Evolutionary conservation across 2,113 vertebrate genomes (phyloP).

Genomic region (Leptobrachium leishanense): DNA sequence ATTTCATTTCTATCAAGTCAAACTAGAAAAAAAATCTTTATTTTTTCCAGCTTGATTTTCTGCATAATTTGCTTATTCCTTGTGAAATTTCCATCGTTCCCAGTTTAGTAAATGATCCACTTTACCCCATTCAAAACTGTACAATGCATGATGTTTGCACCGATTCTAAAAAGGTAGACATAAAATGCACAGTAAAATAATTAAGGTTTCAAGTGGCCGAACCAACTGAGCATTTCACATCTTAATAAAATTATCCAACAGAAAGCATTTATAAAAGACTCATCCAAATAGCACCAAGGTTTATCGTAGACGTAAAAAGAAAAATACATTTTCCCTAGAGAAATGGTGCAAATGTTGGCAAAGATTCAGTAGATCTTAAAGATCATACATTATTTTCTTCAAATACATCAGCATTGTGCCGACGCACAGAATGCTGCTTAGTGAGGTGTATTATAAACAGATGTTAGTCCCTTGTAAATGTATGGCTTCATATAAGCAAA

Average conservation of each 20-base stretch:
- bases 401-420: conserved; percentile 1
- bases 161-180: too few relatives aligned
- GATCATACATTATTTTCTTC: background rate
- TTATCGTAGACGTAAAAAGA: background rate
- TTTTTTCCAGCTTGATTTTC: too few relatives aligned
- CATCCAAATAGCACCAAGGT: conserved; percentile 13
- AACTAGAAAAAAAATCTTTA: too few relatives aligned
- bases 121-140: too few relatives aligned
- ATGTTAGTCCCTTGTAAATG: background rate
- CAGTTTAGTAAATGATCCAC: too few relatives aligned
- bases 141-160: too few relatives aligned
- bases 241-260: background rate
- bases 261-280: background rate
- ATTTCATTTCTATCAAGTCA: too few relatives aligned
- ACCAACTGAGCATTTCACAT: background rate
- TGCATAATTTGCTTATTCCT: too few relatives aligned
- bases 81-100: too few relatives aligned
- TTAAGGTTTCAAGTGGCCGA: background rate
- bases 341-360: background rate
- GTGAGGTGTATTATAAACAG: conserved; percentile 5
- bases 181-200: too few relatives aligned
- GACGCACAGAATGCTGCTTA: background rate
- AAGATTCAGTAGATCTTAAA: background rate
- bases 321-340: background rate
- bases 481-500: background rate